Evolutionary conservation across 2,888 invertebrate genomes (phyloP).

Genomic region (Patella caerulea): DNA sequence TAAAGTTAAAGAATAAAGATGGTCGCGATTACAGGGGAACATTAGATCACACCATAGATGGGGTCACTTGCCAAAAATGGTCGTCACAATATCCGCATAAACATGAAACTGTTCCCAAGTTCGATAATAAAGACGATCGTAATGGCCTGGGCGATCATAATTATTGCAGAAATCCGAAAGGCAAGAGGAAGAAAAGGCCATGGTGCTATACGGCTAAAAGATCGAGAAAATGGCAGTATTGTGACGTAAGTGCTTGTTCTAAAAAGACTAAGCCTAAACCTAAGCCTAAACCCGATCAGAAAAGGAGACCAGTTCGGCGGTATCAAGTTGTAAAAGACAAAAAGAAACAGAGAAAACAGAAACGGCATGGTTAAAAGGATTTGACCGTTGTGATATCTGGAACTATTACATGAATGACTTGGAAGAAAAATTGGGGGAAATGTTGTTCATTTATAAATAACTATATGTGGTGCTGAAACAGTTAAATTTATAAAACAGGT

Average conservation of each 20-base stretch:
- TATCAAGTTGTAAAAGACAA: too few species aligned
- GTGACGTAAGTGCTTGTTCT: conserved; percentile 59
- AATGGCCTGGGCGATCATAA: conserved; percentile 72
- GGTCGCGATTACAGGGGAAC: conserved; percentile 75
- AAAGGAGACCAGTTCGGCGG: too few species aligned
- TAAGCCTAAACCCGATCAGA: background rate
- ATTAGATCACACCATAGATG: conserved; percentile 66
- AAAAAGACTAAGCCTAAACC: conserved; percentile 21
- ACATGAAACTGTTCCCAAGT: conserved; percentile 46
- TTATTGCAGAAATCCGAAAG: conserved; percentile 75
- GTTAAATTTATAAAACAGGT: too few species aligned
- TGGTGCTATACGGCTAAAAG: conserved; percentile 74
- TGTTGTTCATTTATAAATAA: too few species aligned
- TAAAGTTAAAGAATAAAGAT: conserved; percentile 54
- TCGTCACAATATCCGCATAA: conserved; percentile 60
- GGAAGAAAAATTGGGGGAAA: too few species aligned
- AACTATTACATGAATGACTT: too few species aligned
- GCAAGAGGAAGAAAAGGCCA: conserved; percentile 69
- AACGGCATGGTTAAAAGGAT: background rate
- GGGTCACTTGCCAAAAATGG: conserved; percentile 67
- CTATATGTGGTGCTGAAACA: too few species aligned
- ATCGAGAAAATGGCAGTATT: conserved; percentile 62
- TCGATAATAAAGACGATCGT: conserved; percentile 15
- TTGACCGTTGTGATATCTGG: too few species aligned
- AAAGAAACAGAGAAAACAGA: background rate